phyloP scores from a whole-genome alignment of 2,797 vertebrate genomes.

The Meda fulgida region DNA sequence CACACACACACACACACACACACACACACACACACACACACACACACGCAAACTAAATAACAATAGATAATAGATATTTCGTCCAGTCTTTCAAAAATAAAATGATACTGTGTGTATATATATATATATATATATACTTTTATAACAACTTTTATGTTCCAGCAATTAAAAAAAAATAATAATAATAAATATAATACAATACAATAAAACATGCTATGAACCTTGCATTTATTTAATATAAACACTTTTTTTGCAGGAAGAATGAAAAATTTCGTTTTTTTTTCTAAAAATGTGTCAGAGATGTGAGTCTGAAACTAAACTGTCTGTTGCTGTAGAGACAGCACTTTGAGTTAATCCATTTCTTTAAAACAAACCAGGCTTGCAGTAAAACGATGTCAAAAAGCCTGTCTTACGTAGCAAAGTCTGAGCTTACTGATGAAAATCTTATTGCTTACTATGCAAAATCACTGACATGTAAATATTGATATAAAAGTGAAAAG shows the following conservation, averaged over 20 bases:
- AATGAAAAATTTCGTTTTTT: not conserved
- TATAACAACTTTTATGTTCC: too few relatives aligned
- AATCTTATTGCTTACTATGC: not conserved
- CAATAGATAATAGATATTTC: too few relatives aligned
- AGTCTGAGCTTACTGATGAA: conserved; percentile 4
- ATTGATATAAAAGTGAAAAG: conserved; percentile 23
- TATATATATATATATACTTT: too few relatives aligned
- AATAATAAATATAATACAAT: not conserved
- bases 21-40: too few relatives aligned
- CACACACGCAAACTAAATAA: too few relatives aligned
- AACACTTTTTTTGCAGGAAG: too few relatives aligned
- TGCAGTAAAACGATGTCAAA: not conserved
- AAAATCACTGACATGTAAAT: conserved; percentile 43
- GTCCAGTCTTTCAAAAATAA: too few relatives aligned
- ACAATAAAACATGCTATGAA: not conserved
- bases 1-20: too few relatives aligned
- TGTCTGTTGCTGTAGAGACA: conserved; percentile 9
- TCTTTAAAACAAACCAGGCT: conserved; percentile 15
- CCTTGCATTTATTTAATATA: not conserved
- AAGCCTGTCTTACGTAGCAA: conserved; percentile 18
- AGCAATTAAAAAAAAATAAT: too few relatives aligned
- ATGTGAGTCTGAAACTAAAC: not conserved
- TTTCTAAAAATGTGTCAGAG: not conserved
- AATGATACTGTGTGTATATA: too few relatives aligned
- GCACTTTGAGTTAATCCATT: conserved; percentile 5